Base-by-base conservation (phyloP, 2,888 invertebrate genomes). In the Prosopocoilus inquinatus region DNA sequence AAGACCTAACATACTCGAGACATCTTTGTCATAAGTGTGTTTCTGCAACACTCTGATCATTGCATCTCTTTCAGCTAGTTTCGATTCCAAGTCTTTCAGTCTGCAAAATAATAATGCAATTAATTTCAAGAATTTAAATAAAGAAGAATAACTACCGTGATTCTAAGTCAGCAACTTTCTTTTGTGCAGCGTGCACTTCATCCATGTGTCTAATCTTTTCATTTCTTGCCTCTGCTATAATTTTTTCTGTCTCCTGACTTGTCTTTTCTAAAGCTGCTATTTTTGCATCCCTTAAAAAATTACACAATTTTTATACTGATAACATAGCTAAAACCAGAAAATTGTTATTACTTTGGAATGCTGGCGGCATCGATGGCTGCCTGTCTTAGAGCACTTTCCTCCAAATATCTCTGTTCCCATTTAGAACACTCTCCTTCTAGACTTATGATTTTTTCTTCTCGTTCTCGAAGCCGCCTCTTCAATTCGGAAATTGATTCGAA, bases 181-280 rank as follows among this genome's bases (percentile, higher is more conserved):
- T 90, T 75, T 92, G 90, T 5, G 91, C 89, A 8, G 87, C 87
- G 72, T 93, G 91, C 20, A 92, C 84, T 71, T 93, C 92, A 73
- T 93, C 93, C 89, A 94, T 90, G 71, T 93, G 92, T 47, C 89
- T 84, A 69, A 93, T 87, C 75, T 92, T 91, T 71, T 94, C 93
- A 59, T 85, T 88, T 63, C 92, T 83, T 4, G 91, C 92, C 75
- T 93, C 92, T 0, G 91, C 90, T 75, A 93, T 91, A 49, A 92
- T 78, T 64, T 90, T 87, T 72, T 92, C 93, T 1, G 90, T 88
- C 71, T 93, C 91, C 64, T 90, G 88, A 56, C 88, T 90, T 2
- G 88, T 89, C 74, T 89, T 90, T 74, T 91, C 90, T 58, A 92
- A 75, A 7, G 91, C 91, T 47, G 91, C 91, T 67, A 91, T 90